Evolutionary conservation across 2,113 vertebrate genomes (phyloP).

Genomic region (Chaenocephalus aceratus): DNA sequence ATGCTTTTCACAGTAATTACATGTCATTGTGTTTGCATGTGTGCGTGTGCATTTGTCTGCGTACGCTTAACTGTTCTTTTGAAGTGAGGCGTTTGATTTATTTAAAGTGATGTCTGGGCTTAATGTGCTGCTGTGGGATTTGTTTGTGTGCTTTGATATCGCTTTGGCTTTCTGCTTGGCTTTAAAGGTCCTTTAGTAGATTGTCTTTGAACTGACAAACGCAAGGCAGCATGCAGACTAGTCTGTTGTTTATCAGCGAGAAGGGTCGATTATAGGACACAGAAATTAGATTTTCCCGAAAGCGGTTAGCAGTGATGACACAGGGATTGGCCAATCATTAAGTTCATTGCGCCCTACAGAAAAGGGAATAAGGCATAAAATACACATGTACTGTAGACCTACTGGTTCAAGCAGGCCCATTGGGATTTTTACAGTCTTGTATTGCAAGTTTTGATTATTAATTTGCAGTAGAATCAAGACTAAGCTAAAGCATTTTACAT

Average conservation of each 20-base stretch:
- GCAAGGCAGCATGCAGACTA: constrained; percentile 47
- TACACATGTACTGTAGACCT: not conserved
- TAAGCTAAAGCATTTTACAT: not conserved
- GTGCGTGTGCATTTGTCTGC: constrained; percentile 62
- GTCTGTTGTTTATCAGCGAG: constrained; percentile 47
- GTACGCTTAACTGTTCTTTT: constrained; percentile 69
- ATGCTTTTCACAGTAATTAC: constrained; percentile 53
- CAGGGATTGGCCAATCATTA: constrained; percentile 36
- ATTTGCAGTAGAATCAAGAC: not conserved
- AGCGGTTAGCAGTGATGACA: constrained; percentile 50
- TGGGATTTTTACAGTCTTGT: not conserved
- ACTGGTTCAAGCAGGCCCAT: not conserved
- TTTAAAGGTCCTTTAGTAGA: constrained; percentile 71
- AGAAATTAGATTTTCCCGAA: constrained; percentile 59
- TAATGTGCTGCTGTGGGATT: constrained; percentile 80
- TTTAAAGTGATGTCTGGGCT: constrained; percentile 79
- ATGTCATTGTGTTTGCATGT: constrained; percentile 58
- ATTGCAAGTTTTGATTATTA: not conserved
- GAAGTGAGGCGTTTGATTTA: constrained; percentile 79
- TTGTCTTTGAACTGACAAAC: constrained; percentile 75
- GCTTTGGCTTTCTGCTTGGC: constrained; percentile 69
- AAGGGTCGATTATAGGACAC: constrained; percentile 47
- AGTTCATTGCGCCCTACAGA: constrained; percentile 19
- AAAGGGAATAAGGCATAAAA: not conserved
- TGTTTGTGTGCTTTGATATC: constrained; percentile 82